These are phyloP conservation scores for Danio jaintianensis DNA, from an alignment of 2,797 vertebrate species.

Conservation along the genomic window DNA sequence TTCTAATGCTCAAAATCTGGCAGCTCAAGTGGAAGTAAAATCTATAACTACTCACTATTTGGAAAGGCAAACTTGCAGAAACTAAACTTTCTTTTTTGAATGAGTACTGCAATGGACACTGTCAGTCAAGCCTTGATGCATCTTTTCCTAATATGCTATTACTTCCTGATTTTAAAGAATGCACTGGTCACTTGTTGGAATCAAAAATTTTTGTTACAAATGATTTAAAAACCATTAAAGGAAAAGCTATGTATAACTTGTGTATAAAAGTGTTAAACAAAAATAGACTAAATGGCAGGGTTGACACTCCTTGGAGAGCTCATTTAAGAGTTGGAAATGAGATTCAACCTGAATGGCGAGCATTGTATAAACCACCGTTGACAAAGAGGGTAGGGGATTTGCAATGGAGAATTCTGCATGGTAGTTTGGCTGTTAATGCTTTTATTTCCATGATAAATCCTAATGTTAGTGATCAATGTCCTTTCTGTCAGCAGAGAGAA, in stretches of 20 bases:
- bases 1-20: background rate
- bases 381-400: background rate
- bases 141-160: too few relatives aligned
- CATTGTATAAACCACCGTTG: background rate
- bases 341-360: background rate
- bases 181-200: background rate
- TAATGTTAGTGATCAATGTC: background rate
- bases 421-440: background rate
- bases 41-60: background rate
- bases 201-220: background rate
- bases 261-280: background rate
- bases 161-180: too few relatives aligned
- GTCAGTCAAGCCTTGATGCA: background rate
- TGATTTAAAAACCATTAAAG: background rate
- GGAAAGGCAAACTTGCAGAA: background rate
- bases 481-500: background rate
- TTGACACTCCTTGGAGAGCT: background rate
- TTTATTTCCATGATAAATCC: conserved; percentile 7
- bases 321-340: background rate
- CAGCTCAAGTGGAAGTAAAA: background rate
- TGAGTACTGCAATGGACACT: background rate
- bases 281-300: background rate
- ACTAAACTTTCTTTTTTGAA: background rate
- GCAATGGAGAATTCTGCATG: background rate
- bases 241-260: background rate